These are phyloP conservation scores for Aplochiton taeniatus DNA, from an alignment of 2,797 vertebrate genomes.

Conservation along the genomic window DNA sequence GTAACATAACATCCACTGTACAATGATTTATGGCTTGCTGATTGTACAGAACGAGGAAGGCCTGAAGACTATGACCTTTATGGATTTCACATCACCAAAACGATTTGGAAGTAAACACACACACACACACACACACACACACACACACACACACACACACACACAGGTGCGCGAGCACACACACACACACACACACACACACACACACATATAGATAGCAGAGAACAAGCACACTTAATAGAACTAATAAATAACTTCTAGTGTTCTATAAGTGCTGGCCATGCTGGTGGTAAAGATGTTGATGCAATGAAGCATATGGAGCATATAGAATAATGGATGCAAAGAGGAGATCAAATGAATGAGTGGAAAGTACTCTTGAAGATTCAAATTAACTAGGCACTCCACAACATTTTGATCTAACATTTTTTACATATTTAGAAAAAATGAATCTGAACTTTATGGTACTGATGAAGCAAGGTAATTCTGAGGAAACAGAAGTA, in stretches of 20 bases:
- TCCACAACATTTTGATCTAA: too few relatives aligned
- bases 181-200: too few relatives aligned
- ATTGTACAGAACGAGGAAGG: conserved; percentile 27
- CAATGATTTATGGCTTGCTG: conserved; percentile 55
- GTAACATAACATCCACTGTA: conserved; percentile 45
- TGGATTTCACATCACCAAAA: conserved; percentile 40
- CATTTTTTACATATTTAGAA: too few relatives aligned
- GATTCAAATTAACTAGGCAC: too few relatives aligned
- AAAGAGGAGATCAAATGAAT: conserved; percentile 36
- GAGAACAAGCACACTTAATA: conserved; percentile 6
- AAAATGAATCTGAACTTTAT: too few relatives aligned
- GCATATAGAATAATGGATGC: conserved; percentile 43
- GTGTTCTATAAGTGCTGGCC: conserved; percentile 41
- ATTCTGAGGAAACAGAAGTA: too few relatives aligned
- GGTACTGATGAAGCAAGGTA: too few relatives aligned
- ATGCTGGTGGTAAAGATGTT: conserved; percentile 36
- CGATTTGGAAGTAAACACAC: conserved; percentile 38
- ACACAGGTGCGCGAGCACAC: neutral
- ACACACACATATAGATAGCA: conserved; percentile 62
- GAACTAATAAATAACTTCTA: too few relatives aligned
- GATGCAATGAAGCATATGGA: too few relatives aligned
- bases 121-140: conserved; percentile 45
- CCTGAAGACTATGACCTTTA: conserved; percentile 59
- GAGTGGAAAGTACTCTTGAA: conserved; percentile 27
- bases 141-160: conserved; percentile 20